These are phyloP conservation scores for Eilema caniola DNA, from an alignment of 2,888 invertebrate species.

Conservation along the genomic window DNA sequence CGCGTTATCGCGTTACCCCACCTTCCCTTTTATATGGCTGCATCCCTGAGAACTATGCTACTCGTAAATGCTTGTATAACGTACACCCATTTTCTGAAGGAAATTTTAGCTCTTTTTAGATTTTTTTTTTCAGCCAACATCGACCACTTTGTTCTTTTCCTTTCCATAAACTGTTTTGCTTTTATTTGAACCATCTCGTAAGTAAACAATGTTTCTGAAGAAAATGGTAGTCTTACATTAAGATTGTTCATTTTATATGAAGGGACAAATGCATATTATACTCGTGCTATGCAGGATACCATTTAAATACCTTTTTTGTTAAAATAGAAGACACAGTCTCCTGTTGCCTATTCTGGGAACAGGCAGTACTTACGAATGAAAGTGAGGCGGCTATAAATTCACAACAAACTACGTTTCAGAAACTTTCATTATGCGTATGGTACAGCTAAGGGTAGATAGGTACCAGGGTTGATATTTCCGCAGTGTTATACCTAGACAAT, in stretches of 20 bases:
- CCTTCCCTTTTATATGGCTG: constrained; percentile 61
- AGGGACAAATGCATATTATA: not conserved
- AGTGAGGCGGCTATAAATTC: not conserved
- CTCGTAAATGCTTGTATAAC: constrained; percentile 48
- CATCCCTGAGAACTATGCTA: constrained; percentile 52
- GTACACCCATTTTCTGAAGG: constrained; percentile 43
- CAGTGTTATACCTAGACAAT: too few relatives aligned
- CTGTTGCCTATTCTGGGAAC: not conserved
- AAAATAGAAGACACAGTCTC: not conserved
- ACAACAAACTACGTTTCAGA: not conserved
- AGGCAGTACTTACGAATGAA: not conserved
- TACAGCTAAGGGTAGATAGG: too few relatives aligned
- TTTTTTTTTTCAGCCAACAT: constrained; percentile 35
- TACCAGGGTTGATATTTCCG: too few relatives aligned
- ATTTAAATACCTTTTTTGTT: not conserved
- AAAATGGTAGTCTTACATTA: not conserved
- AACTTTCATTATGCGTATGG: not conserved
- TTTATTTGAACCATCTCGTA: not conserved
- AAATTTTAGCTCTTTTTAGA: constrained; percentile 47
- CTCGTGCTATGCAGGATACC: not conserved
- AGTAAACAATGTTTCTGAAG: not conserved
- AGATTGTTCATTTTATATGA: not conserved
- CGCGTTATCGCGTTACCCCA: constrained; percentile 62
- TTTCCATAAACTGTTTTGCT: constrained; percentile 25
- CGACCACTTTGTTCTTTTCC: constrained; percentile 38